Evolutionary conservation across 2,113 vertebrate genomes (phyloP).

Genomic region (Himantopus leucocephalus): DNA sequence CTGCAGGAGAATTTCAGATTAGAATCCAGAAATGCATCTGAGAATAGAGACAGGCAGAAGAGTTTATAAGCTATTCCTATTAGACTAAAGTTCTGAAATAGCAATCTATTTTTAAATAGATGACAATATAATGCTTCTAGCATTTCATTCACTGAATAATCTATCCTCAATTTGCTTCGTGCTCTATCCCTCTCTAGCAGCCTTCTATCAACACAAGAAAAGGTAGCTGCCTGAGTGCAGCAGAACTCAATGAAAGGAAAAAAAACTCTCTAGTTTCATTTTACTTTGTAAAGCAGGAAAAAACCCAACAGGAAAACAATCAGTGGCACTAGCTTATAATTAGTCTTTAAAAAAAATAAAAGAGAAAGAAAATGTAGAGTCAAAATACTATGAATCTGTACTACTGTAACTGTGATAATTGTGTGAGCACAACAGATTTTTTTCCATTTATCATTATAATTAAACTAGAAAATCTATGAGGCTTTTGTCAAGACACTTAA

Average conservation of each 20-base stretch:
- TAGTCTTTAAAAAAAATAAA: neutral
- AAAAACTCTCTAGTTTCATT: neutral
- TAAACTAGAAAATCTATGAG: neutral
- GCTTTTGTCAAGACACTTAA: neutral
- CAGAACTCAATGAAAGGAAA: neutral
- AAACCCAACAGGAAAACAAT: neutral
- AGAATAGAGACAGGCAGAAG: neutral
- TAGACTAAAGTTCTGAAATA: neutral
- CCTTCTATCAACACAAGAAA: neutral
- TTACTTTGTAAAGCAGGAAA: accelerated
- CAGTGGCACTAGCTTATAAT: neutral
- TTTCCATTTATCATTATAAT: neutral
- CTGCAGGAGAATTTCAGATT: neutral
- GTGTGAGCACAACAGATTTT: neutral
- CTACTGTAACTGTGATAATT: neutral
- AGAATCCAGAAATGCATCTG: neutral
- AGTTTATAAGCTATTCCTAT: neutral
- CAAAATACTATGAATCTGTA: neutral
- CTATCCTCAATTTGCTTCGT: slow-evolving; percentile 24
- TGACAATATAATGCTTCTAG: neutral
- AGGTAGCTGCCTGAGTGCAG: neutral
- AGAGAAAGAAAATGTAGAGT: neutral
- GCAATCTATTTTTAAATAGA: slow-evolving; percentile 21
- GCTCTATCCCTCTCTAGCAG: neutral
- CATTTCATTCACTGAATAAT: slow-evolving; percentile 28